phyloP scores from a whole-genome alignment of 1,140 invertebrate species.

The Zaprionus taronus region DNA sequence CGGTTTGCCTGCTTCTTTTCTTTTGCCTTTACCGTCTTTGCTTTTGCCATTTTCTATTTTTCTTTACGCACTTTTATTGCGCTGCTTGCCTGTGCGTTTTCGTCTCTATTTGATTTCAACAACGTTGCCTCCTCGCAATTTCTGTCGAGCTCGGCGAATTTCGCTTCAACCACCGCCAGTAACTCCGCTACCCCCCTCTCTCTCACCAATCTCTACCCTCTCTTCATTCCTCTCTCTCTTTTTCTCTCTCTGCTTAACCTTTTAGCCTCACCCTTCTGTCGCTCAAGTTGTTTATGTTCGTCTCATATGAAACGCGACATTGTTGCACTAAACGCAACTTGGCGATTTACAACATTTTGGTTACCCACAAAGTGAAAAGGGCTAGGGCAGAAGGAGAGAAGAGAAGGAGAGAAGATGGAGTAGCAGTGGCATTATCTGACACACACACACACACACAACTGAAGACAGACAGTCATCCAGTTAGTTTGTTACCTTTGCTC shows the following conservation, averaged over 20 bases:
- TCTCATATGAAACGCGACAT: constrained; percentile 73
- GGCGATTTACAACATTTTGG: constrained; percentile 75
- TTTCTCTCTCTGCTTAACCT: background rate
- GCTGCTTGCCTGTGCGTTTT: constrained; percentile 36
- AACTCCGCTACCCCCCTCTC: background rate
- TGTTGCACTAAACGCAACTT: constrained; percentile 77
- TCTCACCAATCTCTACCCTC: background rate
- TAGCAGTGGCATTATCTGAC: constrained; percentile 16
- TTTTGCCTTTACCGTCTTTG: constrained; percentile 3
- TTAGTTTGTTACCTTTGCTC: constrained; percentile 32
- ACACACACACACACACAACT: constrained; percentile 12
- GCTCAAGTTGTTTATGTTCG: constrained; percentile 55
- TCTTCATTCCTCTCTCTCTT: background rate
- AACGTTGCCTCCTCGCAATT: constrained; percentile 58
- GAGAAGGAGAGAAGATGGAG: background rate
- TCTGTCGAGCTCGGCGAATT: constrained; percentile 71
- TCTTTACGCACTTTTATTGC: constrained; percentile 79
- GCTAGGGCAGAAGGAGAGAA: background rate
- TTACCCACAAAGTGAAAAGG: constrained; percentile 46
- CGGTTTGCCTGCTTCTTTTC: constrained; percentile 27
- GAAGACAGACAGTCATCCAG: constrained; percentile 34
- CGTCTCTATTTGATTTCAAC: constrained; percentile 76
- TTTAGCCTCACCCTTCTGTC: background rate
- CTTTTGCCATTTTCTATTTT: constrained; percentile 67
- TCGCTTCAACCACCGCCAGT: constrained; percentile 32